Percentiles rank a stretch among this genome's conserved stretches.
Conservation (phyloP, 1,140 invertebrate species). For the Portunus trituberculatus region DNA sequence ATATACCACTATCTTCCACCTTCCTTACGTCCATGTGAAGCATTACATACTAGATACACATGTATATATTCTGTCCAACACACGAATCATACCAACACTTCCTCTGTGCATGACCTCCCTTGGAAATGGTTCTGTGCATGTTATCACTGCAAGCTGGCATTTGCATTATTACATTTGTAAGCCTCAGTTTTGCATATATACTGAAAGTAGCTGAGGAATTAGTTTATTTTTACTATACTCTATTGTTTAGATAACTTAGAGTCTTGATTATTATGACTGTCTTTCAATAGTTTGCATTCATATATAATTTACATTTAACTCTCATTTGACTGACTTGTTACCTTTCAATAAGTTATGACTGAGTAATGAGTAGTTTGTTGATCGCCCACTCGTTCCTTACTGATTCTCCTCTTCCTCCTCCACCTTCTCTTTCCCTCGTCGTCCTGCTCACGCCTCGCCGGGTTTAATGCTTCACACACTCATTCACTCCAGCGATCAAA, state of each 20-base stretch:
- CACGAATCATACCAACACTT: background rate
- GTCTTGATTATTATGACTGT: background rate
- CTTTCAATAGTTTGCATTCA: slow-evolving; percentile 23
- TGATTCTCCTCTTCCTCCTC: background rate
- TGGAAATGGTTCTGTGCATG: background rate
- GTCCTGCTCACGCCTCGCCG: too few species aligned
- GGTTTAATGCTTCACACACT: too few species aligned
- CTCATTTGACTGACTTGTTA: background rate
- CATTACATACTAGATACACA: too few species aligned
- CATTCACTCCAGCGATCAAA: too few species aligned
- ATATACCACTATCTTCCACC: too few species aligned
- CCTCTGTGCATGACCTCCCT: background rate
- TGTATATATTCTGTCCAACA: background rate
- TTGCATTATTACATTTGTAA: background rate
- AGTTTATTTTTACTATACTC: background rate
- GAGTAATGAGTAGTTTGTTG: slow-evolving; percentile 4
- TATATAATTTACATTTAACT: background rate
- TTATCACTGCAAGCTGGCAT: background rate
- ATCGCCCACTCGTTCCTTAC: background rate
- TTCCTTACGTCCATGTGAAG: too few species aligned
- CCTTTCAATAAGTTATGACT: background rate
- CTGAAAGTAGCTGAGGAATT: background rate
- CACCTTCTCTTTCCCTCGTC: background rate
- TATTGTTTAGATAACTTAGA: background rate
- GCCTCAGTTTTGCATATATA: background rate